Evolutionary conservation across 2,797 vertebrate genomes (phyloP), one percentile per base, ranked within the genome.

Genomic region (Mus caroli): DNA sequence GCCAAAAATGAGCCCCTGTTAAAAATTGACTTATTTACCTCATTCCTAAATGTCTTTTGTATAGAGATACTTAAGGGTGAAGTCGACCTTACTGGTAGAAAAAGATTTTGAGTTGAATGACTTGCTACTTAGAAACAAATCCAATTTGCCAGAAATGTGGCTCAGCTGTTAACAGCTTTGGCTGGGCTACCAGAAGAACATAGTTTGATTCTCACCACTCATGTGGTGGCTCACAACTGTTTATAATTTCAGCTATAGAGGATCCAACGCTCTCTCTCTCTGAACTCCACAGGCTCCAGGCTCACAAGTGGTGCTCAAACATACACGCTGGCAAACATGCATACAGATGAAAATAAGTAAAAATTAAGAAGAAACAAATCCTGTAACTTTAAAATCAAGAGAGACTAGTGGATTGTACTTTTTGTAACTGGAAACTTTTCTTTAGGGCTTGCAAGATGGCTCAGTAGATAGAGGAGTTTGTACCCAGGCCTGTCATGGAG

Each of bases 91-190:
- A 22, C 12, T 78, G 54, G 17, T 86, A 28, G 28, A 34, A 80
- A 34, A 54, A 86, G 69, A 77, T 92, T 26, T n/a, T 46, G 80
- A 91, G 15, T 84, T 94, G 64, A 88, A 46, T 28, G 19, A 56
- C 56, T 88, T 80, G 96, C 58, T 88, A 69, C 77, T 92, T 82
- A 82, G 91, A 83, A 56, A 79, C 46, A 95, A 89, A 79, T 67
- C 20, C 64, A 24, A 14, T 71, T 46, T 34, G 19, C 31, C 50
- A 34, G 40, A 67, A 67, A 85, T n/a, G 6, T 85, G 19, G 6
- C 17, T n/a, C 82, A 34, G 40, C 34, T 31, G 43, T 85, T 67
- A 50, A 64, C 34, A n/a, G 11, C 6, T 10, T 3, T 67, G 62
- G 31, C 12, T n/a, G 6, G 7, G 34, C 6, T 67, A 24, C 83